Conservation (phyloP, 2,888 invertebrate species). For the Saturnia pavonia region DNA sequence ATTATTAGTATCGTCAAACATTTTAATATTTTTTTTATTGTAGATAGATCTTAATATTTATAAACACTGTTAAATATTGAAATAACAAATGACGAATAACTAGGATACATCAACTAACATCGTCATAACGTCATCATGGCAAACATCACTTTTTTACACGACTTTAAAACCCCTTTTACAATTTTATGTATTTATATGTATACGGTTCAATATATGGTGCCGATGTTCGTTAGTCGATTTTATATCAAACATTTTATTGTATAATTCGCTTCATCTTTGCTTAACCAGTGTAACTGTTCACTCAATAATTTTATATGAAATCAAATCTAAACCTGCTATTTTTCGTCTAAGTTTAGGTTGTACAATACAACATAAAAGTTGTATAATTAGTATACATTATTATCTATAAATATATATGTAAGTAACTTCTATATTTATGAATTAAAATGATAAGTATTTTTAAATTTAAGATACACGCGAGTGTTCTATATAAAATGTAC, state of each 20-base stretch:
- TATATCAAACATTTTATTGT: conserved; percentile 42
- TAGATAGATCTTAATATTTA: neutral
- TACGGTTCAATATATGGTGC: conserved; percentile 47
- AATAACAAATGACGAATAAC: neutral
- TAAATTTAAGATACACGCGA: conserved; percentile 66
- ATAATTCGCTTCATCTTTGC: conserved; percentile 46
- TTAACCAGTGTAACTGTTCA: conserved; percentile 18
- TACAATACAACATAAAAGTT: conserved; percentile 60
- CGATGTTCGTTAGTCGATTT: conserved; percentile 53
- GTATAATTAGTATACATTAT: conserved; percentile 48
- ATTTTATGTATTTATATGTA: neutral
- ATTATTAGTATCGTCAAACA: neutral
- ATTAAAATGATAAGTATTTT: conserved; percentile 70
- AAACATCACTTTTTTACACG: neutral
- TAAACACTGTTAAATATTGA: neutral
- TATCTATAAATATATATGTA: conserved; percentile 43
- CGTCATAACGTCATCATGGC: neutral
- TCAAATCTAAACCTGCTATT: conserved; percentile 69
- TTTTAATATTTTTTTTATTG: neutral
- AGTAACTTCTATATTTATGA: conserved; percentile 78
- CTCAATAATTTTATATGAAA: conserved; percentile 15
- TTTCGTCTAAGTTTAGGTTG: conserved; percentile 66
- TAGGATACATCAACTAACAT: neutral
- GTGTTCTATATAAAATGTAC: conserved; percentile 76
- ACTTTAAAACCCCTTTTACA: neutral